A percentile compares a stretch with the other conserved stretches of the same genome.
These are phyloP conservation scores for Dichetophora obliterata DNA, from an alignment of 2,888 invertebrate species.

Conservation along the genomic window DNA sequence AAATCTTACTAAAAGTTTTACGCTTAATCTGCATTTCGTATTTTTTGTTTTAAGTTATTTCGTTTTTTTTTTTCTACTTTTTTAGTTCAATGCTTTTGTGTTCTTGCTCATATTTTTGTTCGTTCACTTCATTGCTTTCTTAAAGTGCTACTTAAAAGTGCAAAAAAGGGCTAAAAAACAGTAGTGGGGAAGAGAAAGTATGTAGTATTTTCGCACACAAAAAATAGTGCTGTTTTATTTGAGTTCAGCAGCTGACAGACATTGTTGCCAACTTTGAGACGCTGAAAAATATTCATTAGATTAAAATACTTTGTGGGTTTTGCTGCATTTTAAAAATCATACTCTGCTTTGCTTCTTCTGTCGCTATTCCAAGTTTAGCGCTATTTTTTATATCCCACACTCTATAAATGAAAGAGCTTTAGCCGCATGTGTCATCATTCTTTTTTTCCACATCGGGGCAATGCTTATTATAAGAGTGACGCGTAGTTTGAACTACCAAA, in stretches of 20 bases:
- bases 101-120: not conserved
- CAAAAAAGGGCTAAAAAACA: not conserved
- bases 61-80: not conserved
- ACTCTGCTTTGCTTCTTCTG: not conserved
- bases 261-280: constrained; percentile 42
- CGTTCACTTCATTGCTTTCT: not conserved
- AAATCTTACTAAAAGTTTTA: constrained; percentile 25
- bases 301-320: constrained; percentile 38
- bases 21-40: constrained; percentile 27
- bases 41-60: constrained; percentile 2
- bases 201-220: not conserved
- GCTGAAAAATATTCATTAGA: constrained; percentile 50
- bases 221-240: constrained; percentile 24
- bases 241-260: constrained; percentile 27
- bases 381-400: not conserved
- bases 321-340: not conserved
- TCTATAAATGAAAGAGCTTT: constrained; percentile 25
- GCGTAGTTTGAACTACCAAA: not conserved
- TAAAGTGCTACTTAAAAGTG: constrained; percentile 12
- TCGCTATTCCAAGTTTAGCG: not conserved
- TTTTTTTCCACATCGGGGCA: not conserved
- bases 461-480: not conserved
- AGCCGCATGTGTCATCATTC: not conserved
- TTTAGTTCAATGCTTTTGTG: not conserved
- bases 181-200: not conserved